A percentile compares a stretch with the other conserved stretches of the same genome.
Evolutionary conservation across 2,113 vertebrate genomes (phyloP).

Genomic region (Bubo blakistoni): DNA sequence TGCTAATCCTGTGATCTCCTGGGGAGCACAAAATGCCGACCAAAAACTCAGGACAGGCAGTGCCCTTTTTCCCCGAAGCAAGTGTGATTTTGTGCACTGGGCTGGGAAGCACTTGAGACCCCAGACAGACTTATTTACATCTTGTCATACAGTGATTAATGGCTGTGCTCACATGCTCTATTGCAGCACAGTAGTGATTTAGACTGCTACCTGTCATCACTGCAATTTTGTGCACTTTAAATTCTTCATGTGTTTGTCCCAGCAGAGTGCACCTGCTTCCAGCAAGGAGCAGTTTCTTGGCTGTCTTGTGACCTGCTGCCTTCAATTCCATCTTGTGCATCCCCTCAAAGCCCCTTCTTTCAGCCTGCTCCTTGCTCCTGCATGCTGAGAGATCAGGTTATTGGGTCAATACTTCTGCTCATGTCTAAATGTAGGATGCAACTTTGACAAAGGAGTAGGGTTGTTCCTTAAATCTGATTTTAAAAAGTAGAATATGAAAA

Average conservation of each 20-base stretch:
- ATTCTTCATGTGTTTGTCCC: neutral
- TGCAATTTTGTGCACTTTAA: neutral
- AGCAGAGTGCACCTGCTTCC: constrained; percentile 16
- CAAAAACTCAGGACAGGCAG: neutral
- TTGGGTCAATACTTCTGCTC: neutral
- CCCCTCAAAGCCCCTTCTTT: neutral
- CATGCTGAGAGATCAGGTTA: neutral
- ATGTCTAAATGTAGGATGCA: neutral
- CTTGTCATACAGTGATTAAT: neutral
- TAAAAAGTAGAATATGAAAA: neutral
- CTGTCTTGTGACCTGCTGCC: neutral
- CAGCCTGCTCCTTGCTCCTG: neutral
- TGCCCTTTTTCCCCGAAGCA: neutral
- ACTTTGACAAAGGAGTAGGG: neutral
- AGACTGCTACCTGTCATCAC: constrained; percentile 12
- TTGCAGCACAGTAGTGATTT: neutral
- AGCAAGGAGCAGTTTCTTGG: neutral
- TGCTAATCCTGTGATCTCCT: neutral
- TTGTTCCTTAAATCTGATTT: neutral
- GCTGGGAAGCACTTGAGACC: neutral
- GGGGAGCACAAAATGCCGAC: neutral
- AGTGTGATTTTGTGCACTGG: rapidly evolving
- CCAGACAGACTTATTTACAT: neutral
- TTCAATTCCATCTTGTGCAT: neutral
- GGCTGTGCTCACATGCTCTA: neutral